Evolutionary conservation across 2,888 invertebrate genomes (phyloP), one percentile per base, ranked within the genome.

Genomic region (Xestoiulus laeticollis): DNA sequence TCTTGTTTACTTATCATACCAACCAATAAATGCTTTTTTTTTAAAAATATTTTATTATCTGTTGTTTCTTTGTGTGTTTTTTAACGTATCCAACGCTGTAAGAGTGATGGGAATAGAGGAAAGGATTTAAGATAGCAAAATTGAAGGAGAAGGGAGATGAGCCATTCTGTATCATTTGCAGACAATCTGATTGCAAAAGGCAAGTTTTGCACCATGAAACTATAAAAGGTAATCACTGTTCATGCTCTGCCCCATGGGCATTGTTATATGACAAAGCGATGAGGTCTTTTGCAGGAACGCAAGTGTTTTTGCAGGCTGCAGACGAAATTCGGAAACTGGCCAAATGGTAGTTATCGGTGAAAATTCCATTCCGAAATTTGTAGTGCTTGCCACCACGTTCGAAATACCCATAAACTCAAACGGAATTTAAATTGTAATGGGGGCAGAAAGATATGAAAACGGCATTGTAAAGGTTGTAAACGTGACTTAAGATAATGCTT

Each of bases 141-240:
- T 26, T 68, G 12, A 68, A 26, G 26, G 26, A n/a, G 2, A 26
- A n/a, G 8, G n/a, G 26, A 59, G 8, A 59, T 8, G 22, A 4
- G n/a, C 59, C n/a, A 22, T 59, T 22, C 59, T 59, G 22, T 26
- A 68, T 68, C 68, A 68, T 26, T 14, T 26, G 68, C 68, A 68
- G 68, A 68, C 68, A 68, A 68, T 68, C 68, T 68, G 26, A 68
- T 68, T 68, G 68, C 26, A 68, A 68, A 68, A 26, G 26, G 68
- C 68, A 26, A 68, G 26, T 68, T 68, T 68, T 68, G 26, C 26
- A 10, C 26, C 26, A 26, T 68, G 26, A 26, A 68, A 68, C 68
- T 26, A 68, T 26, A n/a, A 6, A n/a, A n/a, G 26, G 2, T 68
- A 68, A 68, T 68, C 26, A 26, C 12, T 68, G 68, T 68, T 68